Evolutionary conservation across 2,888 invertebrate species (phyloP).

Genomic region (Hetaerina titia): DNA sequence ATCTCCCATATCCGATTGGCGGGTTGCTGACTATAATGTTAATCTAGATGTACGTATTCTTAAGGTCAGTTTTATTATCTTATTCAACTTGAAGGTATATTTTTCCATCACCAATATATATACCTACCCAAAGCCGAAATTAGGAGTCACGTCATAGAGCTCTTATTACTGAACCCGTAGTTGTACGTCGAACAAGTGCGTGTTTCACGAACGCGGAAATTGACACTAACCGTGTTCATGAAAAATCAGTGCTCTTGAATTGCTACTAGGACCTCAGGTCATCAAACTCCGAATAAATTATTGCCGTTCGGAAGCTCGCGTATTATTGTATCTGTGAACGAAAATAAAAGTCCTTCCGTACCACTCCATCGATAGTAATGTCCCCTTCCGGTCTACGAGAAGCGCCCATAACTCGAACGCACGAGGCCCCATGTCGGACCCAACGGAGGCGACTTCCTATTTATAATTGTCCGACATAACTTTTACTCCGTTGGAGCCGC

Average conservation of each 20-base stretch:
- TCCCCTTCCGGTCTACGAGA: background rate
- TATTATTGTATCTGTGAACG: conserved; percentile 16
- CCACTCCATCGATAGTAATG: background rate
- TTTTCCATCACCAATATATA: too few relatives aligned
- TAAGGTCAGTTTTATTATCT: too few relatives aligned
- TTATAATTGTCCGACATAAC: conserved; percentile 62
- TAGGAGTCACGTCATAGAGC: too few relatives aligned
- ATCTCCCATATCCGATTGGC: too few relatives aligned
- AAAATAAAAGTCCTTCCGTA: background rate
- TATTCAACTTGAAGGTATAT: too few relatives aligned
- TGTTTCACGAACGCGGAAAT: too few relatives aligned
- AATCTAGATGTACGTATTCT: too few relatives aligned
- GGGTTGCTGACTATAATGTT: too few relatives aligned
- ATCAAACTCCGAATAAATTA: conserved; percentile 8
- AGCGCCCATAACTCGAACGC: background rate
- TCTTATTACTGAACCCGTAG: too few relatives aligned
- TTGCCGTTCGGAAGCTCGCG: background rate
- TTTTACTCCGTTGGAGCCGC: conserved; percentile 49
- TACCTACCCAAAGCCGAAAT: too few relatives aligned
- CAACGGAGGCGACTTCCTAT: conserved; percentile 2
- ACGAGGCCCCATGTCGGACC: background rate
- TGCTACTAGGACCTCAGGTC: background rate
- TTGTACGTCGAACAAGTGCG: too few relatives aligned
- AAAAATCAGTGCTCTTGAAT: background rate
- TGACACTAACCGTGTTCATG: background rate